Percentiles rank a stretch among this genome's conserved stretches.
Conservation (phyloP, 1,140 invertebrate species). For the Hyles euphorbiae region DNA sequence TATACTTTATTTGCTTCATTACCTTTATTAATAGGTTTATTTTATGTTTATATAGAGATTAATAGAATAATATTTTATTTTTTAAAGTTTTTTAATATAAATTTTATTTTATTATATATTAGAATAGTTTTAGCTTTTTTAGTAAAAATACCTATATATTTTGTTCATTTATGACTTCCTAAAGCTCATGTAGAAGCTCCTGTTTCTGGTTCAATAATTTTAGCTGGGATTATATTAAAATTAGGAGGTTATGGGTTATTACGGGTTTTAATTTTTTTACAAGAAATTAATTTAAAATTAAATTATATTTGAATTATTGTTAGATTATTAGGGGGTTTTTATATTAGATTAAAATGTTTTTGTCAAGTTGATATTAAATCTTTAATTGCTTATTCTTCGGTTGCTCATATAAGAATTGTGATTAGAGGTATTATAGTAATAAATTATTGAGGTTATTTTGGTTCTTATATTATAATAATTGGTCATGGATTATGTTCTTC, state of each 20-base stretch:
- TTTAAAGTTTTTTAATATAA: conserved; percentile 62
- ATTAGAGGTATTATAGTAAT: conserved; percentile 70
- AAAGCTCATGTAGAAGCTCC: conserved; percentile 85
- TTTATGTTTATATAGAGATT: conserved; percentile 65
- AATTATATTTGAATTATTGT: conserved; percentile 58
- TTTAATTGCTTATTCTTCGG: conserved; percentile 80
- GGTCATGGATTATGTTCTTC: conserved; percentile 81
- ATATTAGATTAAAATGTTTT: conserved; percentile 78
- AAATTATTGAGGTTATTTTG: conserved; percentile 64
- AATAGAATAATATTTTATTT: conserved; percentile 69
- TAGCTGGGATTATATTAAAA: conserved; percentile 82
- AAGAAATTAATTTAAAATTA: conserved; percentile 60
- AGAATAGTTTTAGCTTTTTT: conserved; percentile 78
- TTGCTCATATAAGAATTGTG: conserved; percentile 77
- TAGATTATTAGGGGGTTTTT: conserved; percentile 75
- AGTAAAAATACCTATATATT: conserved; percentile 82
- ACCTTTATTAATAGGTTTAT: conserved; percentile 75
- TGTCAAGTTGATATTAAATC: conserved; percentile 78
- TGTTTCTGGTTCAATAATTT: conserved; percentile 82
- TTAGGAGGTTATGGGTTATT: conserved; percentile 80
- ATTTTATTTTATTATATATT: conserved; percentile 72
- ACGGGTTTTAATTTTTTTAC: conserved; percentile 70
- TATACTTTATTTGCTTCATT: conserved; percentile 79
- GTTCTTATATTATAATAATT: conserved; percentile 78
- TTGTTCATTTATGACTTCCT: conserved; percentile 82